Evolutionary conservation across 2,797 vertebrate genomes (phyloP), one percentile per base, ranked within the genome.

Genomic region (Philypnodon macrostomus): DNA sequence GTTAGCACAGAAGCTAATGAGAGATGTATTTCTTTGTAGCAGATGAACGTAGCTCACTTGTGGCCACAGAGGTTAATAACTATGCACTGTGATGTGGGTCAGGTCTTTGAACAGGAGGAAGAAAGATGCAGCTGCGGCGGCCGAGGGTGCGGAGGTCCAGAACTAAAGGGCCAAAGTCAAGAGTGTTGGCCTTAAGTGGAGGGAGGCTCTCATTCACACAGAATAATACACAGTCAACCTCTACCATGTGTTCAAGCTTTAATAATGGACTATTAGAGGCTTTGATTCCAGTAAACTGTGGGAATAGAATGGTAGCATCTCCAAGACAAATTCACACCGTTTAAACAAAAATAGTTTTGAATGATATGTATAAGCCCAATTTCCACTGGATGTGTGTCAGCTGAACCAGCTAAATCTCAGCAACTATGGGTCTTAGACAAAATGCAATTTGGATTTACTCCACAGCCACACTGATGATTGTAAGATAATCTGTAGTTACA

Each of bases 51-150:
- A 65, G 40, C 24, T 46, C 18, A 30, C 21, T 33, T 45, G 48
- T 48, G 14, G 23, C 23, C 12, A 6, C 16, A 11, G 31, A 30
- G 47, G 16, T 35, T n/a, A 37, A 34, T 5, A 12, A 13, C 29
- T 18, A 16, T 0, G 2, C 4, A 19, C 53, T 73, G 55, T 77
- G 62, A 77, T 66, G 59, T 73, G 58, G 58, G 61, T 75, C 66
- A 56, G 56, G 39, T n/a, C 70, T 71, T 58, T 70, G 58, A 77
- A 47, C n/a, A 0, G 33, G 8, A 60, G 46, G 47, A 55, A 63
- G 65, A 76, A 63, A 57, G 53, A 76, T 62, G 47, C 27, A 56
- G 66, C 12, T 49, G 35, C 41, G 54, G 58, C n/a, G 16, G 46
- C 4, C 0, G 57, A 63, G 63, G 66, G 63, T 30, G 61, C 60